Percentiles rank a stretch among this genome's conserved stretches.
These are phyloP conservation scores for Nyctibius grandis DNA, from an alignment of 2,797 vertebrate genomes.

Conservation along the genomic window DNA sequence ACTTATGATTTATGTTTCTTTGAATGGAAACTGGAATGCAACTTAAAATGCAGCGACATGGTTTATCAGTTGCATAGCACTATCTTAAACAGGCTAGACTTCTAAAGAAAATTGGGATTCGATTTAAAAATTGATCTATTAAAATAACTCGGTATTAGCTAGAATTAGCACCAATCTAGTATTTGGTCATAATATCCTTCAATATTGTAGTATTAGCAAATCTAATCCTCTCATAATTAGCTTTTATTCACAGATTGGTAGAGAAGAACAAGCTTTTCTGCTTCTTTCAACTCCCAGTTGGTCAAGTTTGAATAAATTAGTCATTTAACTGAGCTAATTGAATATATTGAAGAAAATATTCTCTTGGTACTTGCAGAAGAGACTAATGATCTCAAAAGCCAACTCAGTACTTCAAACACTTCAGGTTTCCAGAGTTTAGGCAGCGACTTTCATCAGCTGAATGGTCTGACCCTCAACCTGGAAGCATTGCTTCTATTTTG, in stretches of 20 bases:
- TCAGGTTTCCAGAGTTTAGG: background rate
- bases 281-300: conserved; percentile 38
- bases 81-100: background rate
- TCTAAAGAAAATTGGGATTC: background rate
- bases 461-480: background rate
- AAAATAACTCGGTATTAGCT: background rate
- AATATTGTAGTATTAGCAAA: conserved; percentile 29
- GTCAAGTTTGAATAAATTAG: conserved; percentile 57
- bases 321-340: conserved; percentile 49
- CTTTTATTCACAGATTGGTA: conserved; percentile 48
- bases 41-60: background rate
- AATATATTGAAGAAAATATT: conserved; percentile 40
- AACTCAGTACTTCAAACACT: background rate
- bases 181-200: conserved; percentile 17
- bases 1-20: background rate
- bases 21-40: background rate
- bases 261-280: conserved; percentile 45
- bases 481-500: background rate
- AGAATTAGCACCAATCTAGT: conserved; percentile 24
- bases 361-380: conserved; percentile 18
- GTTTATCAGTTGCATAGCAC: background rate
- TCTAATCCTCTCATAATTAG: conserved; percentile 57
- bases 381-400: conserved; percentile 2
- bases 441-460: background rate
- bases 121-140: background rate